Base-by-base conservation (phyloP, 1,140 invertebrate genomes). In the Aphelinus certus region DNA sequence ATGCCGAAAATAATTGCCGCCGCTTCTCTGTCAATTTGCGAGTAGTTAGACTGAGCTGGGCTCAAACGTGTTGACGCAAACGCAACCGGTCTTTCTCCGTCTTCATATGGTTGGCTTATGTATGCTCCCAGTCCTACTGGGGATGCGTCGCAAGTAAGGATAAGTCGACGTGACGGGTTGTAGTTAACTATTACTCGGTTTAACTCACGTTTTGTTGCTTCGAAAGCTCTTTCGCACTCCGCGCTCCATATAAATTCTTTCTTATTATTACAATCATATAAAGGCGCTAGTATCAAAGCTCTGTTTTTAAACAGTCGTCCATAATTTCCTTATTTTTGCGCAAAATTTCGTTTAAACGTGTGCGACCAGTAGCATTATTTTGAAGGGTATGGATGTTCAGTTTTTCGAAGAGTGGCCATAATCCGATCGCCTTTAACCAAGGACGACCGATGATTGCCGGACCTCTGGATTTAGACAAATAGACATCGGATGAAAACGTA, bases 381-480 rank as follows among this genome's bases (percentile, higher is more conserved):
- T 62, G 5, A 3, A 45, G 60, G 65, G 49, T 55, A 69, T 58
- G 60, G 10, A 73, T 46, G 26, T 45, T 6, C 26, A 9, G 3
- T 9, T 26, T 26, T 26, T 9, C 3, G 6, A 9, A 58, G 4
- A 77, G 71, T 7, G 73, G 65, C 73, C 75, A 70, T 1, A 46
- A 56, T 4, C 63, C 71, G 62, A 79, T 75, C 65, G 60, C 57
- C 48, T 9, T 55, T 56, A 77, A 71, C 70, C 66, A 75, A 66
- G 6, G 57, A 26, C 57, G 57, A 58, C 57, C 57, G 3, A 58
- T 58, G 51, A 53, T 53, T 5, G 51, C 51, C 9, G 51, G 51
- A 9, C 51, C 51, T 53, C 9, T 53, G 4, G 51, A 53, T 53
- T 53, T 53, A 53, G 51, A 5, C 73, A 84, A 76, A 61, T 79